Evolutionary conservation across 1,140 invertebrate species (phyloP), one percentile per base, ranked within the genome.

Genomic region (Xylocopa sonorina): DNA sequence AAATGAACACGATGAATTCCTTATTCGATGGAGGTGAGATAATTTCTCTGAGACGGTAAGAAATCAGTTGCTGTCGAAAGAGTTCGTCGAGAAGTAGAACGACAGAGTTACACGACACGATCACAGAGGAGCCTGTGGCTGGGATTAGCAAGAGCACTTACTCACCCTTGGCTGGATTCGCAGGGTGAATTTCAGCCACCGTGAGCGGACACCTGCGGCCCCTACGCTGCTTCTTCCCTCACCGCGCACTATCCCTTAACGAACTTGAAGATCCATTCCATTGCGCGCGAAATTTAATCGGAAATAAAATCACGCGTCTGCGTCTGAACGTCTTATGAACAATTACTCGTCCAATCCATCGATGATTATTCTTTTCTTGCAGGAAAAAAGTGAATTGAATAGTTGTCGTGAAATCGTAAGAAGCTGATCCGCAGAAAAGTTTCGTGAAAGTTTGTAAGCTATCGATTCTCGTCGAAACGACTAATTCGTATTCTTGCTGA

Each of bases 151-250:
- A 41, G 29, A 4, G n/a, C 51, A 29, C 21, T 69, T 24, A 43
- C 1, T 53, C 41, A 34, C 24, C 51, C 18, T 68, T 68, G 7
- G 74, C 57, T 27, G 12, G 16, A 6, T 69, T 69, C 53, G 10
- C 34, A 32, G 24, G 34, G 18, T 55, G 64, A 41, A 69, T 50
- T 77, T 58, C 29, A 41, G 24, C 32, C 43, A 29, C 5, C 29
- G 51, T 18, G 53, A 69, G 38, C 43, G 53, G 32, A 58, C 74
- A 77, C 74, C 51, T 69, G 74, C n/a, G 5, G 64, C 10, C 50
- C 51, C 41, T 14, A 53, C 5, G 12, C 7, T n/a, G 21, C 14
- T 10, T 32, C 16, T 10, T 50, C 27, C 27, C n/a, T 5, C 43
- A n/a, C 21, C 21, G 21, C 16, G 72, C 58, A 63, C 24, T n/a